Evolutionary conservation across 2,888 invertebrate species (phyloP).

Genomic region (Sicus ferrugineus): DNA sequence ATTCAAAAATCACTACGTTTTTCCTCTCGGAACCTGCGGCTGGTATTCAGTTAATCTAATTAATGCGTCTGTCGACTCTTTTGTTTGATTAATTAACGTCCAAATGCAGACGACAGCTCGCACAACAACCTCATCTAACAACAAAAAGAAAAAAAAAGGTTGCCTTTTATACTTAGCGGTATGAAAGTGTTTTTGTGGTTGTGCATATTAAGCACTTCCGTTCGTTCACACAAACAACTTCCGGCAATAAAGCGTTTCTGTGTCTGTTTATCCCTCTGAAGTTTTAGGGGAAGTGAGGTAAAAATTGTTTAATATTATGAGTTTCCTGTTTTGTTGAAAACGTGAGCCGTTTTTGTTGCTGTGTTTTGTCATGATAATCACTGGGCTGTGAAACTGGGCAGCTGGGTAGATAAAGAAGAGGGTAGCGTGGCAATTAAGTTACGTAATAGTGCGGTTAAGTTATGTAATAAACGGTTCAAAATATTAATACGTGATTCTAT

Average conservation of each 20-base stretch:
- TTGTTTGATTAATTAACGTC: conserved; percentile 37
- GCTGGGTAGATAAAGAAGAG: neutral
- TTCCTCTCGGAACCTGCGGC: no score
- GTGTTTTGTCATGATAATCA: neutral
- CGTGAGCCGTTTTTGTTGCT: neutral
- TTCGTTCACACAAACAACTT: conserved; percentile 32
- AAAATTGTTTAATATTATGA: neutral
- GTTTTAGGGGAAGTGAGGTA: neutral
- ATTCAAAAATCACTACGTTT: no score
- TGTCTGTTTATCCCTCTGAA: neutral
- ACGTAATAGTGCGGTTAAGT: no score
- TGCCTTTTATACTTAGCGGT: conserved; percentile 8
- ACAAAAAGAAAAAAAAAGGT: conserved; percentile 13
- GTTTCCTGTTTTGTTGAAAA: conserved; percentile 11
- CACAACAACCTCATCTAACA: conserved; percentile 1
- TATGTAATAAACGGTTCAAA: no score
- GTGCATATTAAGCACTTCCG: conserved; percentile 22
- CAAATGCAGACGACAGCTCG: conserved; percentile 28
- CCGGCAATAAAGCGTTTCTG: conserved; percentile 8
- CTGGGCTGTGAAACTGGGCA: neutral
- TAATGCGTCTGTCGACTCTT: conserved; percentile 31
- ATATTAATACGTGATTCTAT: no score
- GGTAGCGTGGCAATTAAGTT: no score
- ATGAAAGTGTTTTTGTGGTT: neutral
- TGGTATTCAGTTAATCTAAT: no score